phyloP scores from a whole-genome alignment of 1,140 invertebrate species.

The Adelges cooleyi region DNA sequence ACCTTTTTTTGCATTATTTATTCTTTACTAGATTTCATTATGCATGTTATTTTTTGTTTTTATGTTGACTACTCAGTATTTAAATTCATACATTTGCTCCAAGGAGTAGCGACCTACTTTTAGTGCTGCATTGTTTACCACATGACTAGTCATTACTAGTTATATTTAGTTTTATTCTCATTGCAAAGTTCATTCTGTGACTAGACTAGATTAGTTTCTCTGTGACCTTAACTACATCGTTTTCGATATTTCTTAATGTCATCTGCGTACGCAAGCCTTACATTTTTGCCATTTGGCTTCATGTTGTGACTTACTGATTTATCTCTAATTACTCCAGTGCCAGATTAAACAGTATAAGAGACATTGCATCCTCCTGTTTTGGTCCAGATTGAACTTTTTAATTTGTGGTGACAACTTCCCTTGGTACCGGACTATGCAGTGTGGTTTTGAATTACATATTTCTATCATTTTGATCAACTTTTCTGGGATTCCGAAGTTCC shows the following conservation, averaged over 20 bases:
- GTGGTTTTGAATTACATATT: constrained; percentile 1
- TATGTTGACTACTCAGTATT: background rate
- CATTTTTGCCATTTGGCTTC: constrained; percentile 15
- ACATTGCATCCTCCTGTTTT: constrained; percentile 30
- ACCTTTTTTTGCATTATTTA: background rate
- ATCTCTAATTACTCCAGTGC: constrained; percentile 19
- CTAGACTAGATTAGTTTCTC: constrained; percentile 25
- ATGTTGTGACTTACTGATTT: background rate
- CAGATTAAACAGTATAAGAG: constrained; percentile 22
- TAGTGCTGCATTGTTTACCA: background rate
- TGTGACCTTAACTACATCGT: constrained; percentile 29
- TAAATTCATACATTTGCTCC: background rate
- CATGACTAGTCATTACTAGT: background rate
- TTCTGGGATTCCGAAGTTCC: constrained; percentile 16
- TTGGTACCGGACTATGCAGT: constrained; percentile 3
- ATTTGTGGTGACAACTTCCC: constrained; percentile 19
- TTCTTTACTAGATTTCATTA: background rate
- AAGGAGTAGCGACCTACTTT: background rate
- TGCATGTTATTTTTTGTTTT: background rate
- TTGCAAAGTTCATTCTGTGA: constrained; percentile 28
- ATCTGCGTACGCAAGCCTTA: constrained; percentile 30
- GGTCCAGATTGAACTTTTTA: constrained; percentile 25
- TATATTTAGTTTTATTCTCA: constrained; percentile 20
- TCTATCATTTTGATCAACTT: constrained; percentile 22
- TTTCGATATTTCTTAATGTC: constrained; percentile 29